Conservation (phyloP, 2,113 vertebrate genomes). For the Steatornis caripensis region DNA sequence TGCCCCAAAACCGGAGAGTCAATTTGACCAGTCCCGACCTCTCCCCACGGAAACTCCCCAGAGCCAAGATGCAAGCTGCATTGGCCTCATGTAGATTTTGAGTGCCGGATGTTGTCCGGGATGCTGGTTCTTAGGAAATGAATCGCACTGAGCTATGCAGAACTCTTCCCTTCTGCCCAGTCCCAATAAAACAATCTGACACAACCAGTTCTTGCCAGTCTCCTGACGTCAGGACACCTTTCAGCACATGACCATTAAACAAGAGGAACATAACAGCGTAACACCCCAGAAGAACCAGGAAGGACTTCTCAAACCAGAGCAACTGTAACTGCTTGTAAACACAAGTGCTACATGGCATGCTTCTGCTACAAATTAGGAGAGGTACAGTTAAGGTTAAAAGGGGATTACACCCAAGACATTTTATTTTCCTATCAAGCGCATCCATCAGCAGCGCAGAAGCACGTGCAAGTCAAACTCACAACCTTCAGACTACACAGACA, state of each 20-base stretch:
- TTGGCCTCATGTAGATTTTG: rapidly evolving
- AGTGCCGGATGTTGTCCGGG: background rate
- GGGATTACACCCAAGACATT: background rate
- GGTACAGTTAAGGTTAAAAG: background rate
- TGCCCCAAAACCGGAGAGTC: background rate
- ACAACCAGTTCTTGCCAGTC: background rate
- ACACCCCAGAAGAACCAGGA: background rate
- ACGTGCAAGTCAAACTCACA: background rate
- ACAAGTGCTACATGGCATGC: background rate
- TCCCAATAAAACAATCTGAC: background rate
- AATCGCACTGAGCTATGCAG: background rate
- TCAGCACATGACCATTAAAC: background rate
- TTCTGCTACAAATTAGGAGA: background rate
- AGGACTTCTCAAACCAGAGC: background rate
- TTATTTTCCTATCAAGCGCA: background rate
- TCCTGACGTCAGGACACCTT: background rate
- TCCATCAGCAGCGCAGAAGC: background rate
- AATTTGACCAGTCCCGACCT: background rate
- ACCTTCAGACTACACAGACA: background rate
- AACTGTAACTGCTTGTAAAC: background rate
- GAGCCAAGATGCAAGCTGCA: background rate
- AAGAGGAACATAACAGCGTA: background rate
- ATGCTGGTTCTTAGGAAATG: background rate
- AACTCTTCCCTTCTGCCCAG: slow-evolving; percentile 3
- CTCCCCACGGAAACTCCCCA: background rate